phyloP scores from a whole-genome alignment of 2,797 vertebrate genomes.

The Sebastes oblongus region DNA sequence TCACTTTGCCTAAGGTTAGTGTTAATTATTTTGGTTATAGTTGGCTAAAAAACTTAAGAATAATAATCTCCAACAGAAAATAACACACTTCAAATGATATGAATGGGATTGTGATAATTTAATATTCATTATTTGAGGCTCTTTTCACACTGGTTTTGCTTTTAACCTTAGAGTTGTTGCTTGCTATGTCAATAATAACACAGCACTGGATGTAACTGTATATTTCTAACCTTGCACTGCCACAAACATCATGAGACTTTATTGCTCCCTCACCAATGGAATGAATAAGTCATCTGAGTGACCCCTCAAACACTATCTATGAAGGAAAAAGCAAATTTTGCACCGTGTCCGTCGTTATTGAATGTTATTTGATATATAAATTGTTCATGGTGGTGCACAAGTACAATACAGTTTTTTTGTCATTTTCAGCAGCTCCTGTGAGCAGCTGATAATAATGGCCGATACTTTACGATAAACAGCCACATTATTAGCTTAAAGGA shows the following conservation, averaged over 20 bases:
- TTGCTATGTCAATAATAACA: not conserved
- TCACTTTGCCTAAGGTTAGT: not conserved
- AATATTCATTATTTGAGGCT: not conserved
- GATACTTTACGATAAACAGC: conserved; percentile 66
- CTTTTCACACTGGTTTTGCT: not conserved
- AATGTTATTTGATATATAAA: conserved; percentile 10
- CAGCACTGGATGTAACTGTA: not conserved
- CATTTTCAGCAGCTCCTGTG: conserved; percentile 27
- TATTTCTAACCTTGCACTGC: not conserved
- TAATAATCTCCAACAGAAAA: not conserved
- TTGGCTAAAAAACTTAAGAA: not conserved
- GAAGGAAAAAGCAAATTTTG: not conserved
- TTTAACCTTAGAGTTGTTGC: not conserved
- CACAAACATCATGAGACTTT: not conserved
- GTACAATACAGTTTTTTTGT: conserved; percentile 18
- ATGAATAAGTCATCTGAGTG: not conserved
- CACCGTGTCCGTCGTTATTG: not conserved
- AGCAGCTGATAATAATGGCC: conserved; percentile 52
- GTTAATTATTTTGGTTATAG: not conserved
- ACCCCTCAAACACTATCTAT: not conserved
- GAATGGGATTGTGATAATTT: not conserved
- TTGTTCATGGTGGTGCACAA: conserved; percentile 29
- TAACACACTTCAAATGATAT: not conserved
- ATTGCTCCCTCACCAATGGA: not conserved
- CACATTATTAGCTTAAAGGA: conserved; percentile 72